Conservation (phyloP, 2,113 vertebrate species). For the Crypturellus undulatus region DNA sequence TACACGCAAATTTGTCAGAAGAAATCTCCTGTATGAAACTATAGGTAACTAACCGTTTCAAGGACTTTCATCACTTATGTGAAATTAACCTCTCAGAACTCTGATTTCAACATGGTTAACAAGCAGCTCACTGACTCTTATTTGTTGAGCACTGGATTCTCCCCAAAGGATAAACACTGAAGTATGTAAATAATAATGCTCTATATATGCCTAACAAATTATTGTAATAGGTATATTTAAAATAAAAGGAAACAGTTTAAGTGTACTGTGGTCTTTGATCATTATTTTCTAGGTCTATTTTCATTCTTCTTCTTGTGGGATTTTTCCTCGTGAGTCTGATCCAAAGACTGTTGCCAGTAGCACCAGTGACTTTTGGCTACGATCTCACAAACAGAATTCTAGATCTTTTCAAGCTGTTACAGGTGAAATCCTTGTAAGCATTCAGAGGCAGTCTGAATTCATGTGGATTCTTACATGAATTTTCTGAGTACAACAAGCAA, state of each 20-base stretch:
- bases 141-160: conserved; percentile 70
- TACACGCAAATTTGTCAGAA: conserved; percentile 39
- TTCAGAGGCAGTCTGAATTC: background rate
- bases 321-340: background rate
- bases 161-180: conserved; percentile 69
- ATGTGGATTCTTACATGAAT: fast-evolving
- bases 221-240: conserved; percentile 82
- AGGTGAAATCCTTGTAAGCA: background rate
- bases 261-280: conserved; percentile 10
- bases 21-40: conserved; percentile 52
- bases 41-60: conserved; percentile 62
- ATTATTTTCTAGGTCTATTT: conserved; percentile 58
- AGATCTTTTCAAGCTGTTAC: background rate
- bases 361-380: background rate
- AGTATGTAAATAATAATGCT: conserved; percentile 78
- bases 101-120: conserved; percentile 54
- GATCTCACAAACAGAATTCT: background rate
- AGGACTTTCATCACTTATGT: conserved; percentile 48
- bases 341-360: background rate
- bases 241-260: conserved; percentile 80
- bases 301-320: background rate
- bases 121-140: conserved; percentile 67
- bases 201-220: conserved; percentile 76
- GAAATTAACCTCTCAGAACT: conserved; percentile 53
- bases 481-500: background rate